Evolutionary conservation across 2,797 vertebrate genomes (phyloP).

Genomic region (Acanthurus tractus): DNA sequence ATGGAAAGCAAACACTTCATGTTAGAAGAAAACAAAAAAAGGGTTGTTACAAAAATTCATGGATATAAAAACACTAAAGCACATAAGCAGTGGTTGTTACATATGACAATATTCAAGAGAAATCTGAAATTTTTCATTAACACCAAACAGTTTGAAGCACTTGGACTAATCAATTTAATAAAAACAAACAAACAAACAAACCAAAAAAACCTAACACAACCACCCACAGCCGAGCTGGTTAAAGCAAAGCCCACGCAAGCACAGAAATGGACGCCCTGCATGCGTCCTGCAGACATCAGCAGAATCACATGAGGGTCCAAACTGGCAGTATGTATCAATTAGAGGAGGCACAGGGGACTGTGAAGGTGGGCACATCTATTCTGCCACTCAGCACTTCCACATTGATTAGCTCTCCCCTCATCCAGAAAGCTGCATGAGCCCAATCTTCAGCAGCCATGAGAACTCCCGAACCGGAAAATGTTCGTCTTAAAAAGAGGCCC

Average conservation of each 20-base stretch:
- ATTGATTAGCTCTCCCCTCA: conserved; percentile 78
- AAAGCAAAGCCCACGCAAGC: conserved; percentile 22
- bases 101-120: neutral
- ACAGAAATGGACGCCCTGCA: conserved; percentile 34
- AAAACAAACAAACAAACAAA: neutral
- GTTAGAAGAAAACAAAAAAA: no score
- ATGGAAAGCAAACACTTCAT: no score
- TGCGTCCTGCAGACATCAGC: conserved; percentile 71
- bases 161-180: neutral
- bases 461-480: conserved; percentile 77
- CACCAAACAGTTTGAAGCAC: neutral
- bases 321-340: conserved; percentile 77
- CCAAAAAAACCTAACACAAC: conserved; percentile 1
- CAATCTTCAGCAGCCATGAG: conserved; percentile 65
- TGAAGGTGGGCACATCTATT: conserved; percentile 70
- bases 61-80: neutral
- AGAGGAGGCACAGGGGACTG: conserved; percentile 71
- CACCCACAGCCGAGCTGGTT: conserved; percentile 5
- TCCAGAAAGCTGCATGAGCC: conserved; percentile 59
- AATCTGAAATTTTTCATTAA: neutral
- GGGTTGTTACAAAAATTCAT: no score
- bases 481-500: conserved; percentile 62
- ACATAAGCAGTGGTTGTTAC: neutral
- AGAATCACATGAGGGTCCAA: conserved; percentile 64
- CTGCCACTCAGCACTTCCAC: conserved; percentile 78